Evolutionary conservation across 2,888 invertebrate genomes (phyloP), one percentile per base, ranked within the genome.

Genomic region (Chrysolina haemoptera): DNA sequence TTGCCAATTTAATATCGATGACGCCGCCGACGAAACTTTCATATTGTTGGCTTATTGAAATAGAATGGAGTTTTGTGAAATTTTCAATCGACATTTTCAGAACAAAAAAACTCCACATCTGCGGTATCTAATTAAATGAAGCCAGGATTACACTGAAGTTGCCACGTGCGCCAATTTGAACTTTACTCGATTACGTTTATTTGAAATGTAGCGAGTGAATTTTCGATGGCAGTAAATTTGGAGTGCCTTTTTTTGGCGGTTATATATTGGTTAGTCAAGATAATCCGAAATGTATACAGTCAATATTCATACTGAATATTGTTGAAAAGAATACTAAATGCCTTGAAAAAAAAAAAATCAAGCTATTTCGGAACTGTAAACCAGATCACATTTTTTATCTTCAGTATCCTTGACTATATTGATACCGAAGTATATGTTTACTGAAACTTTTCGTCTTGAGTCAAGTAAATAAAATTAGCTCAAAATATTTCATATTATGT

Each of bases 11-110:
- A 53, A 53, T 53, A 53, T 53, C 53, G 53, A 53, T 53, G 20
- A 53, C 53, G 53, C 53, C 20, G 53, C 20, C 53, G 20, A 5
- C 53, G 10, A 53, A 53, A 53, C 53, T 53, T 53, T 53, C 53
- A 53, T 53, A 53, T 53, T 53, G 53, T 53, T 53, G 20, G 53
- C 53, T 20, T 53, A 53, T 53, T 53, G 53, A 53, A 53, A 53
- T 53, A 20, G 20, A 18, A 53, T 53, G 53, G 53, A 53, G 53
- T 53, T 53, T 20, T 20, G 20, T 3, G 53, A 53, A 53, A 18
- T 53, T 53, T 53, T 53, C 53, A 53, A 22, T 53, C 53, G 53
- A 53, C 20, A 20, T 53, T 53, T 53, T 18, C 53, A 12, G 18
- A 10, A 53, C 11, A n/a, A 16, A 53, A 53, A 53, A 53, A 53